phyloP scores from a whole-genome alignment of 1,140 invertebrate genomes.

The Hylyphantes graminicola region DNA sequence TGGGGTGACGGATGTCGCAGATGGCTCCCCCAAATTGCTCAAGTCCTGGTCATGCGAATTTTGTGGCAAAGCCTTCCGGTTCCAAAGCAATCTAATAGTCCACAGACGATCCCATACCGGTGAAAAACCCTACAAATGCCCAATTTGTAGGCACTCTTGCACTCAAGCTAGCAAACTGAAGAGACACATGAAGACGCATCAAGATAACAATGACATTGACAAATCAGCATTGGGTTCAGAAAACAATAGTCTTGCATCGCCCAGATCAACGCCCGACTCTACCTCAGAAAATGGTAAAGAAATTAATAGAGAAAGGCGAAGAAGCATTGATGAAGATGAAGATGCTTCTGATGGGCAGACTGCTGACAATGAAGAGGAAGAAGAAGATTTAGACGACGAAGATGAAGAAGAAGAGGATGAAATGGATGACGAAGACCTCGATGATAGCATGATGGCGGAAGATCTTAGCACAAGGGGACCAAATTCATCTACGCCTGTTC shows the following conservation, averaged over 20 bases:
- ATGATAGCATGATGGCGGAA: constrained; percentile 78
- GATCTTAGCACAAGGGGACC: constrained; percentile 76
- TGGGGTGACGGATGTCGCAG: constrained; percentile 40
- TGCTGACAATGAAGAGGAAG: constrained; percentile 73
- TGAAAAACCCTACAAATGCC: constrained; percentile 75
- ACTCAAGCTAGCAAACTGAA: constrained; percentile 81
- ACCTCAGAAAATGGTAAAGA: constrained; percentile 55
- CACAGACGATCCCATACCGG: constrained; percentile 84
- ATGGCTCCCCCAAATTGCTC: constrained; percentile 55
- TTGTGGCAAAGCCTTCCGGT: constrained; percentile 93
- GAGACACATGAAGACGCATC: constrained; percentile 82
- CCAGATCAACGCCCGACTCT: constrained; percentile 70
- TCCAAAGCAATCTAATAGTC: constrained; percentile 91
- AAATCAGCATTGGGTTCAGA: constrained; percentile 60
- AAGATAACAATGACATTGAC: constrained; percentile 62
- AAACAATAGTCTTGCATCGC: constrained; percentile 64
- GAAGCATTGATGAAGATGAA: constrained; percentile 73
- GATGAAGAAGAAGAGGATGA: constrained; percentile 66
- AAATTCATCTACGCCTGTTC: constrained; percentile 32
- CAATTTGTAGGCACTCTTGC: constrained; percentile 72
- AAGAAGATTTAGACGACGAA: constrained; percentile 69
- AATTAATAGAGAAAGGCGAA: constrained; percentile 6
- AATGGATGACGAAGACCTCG: constrained; percentile 80
- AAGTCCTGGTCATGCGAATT: constrained; percentile 73
- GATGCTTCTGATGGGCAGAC: constrained; percentile 77